Base-by-base conservation (phyloP, 2,888 invertebrate genomes). In the Sesia apiformis region DNA sequence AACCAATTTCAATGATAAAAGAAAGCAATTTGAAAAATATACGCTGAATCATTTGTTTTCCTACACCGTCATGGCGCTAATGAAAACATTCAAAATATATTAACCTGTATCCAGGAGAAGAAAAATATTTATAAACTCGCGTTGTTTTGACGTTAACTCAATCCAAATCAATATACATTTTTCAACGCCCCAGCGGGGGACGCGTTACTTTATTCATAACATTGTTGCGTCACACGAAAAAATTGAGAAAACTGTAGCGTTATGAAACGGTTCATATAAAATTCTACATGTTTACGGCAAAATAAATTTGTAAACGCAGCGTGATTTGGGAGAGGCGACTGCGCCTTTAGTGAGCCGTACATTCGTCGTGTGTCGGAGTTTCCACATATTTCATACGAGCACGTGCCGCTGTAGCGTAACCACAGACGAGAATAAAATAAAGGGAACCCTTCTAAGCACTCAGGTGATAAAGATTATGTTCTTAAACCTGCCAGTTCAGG, bases 381-480 rank as follows among this genome's bases (percentile, higher is more conserved):
- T 70, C 60, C 72, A 67, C 74, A 74, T 73, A 72, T 73, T 74
- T 73, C 66, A 72, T 66, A 62, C 63, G 58, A 62, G 58, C 65
- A 68, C 68, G 67, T 69, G 69, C 72, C 69, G 59, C 72, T 67
- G 60, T 66, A 67, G 63, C 40, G 55, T 54, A 46, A 53, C 52
- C 49, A 53, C 42, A 54, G 43, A 43, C 52, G 64, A 50, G 69
- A 71, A 72, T 78, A 74, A 78, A 77, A 76, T 74, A 77, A 76
- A 74, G 76, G 69, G 76, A 75, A 50, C 38, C 23, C 67, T 72
- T 67, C 67, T 66, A 68, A 74, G 72, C 69, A 70, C 68, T 71
- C 64, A 63, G 66, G 74, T 71, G 76, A 80, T 80, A 81, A 81
- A 80, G 80, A 80, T 81, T 81, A 81, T 79, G 78, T 76, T 74